Evolutionary conservation across 1,140 invertebrate genomes (phyloP), one percentile per base, ranked within the genome.

Genomic region (Trichomalopsis sarcophagae): DNA sequence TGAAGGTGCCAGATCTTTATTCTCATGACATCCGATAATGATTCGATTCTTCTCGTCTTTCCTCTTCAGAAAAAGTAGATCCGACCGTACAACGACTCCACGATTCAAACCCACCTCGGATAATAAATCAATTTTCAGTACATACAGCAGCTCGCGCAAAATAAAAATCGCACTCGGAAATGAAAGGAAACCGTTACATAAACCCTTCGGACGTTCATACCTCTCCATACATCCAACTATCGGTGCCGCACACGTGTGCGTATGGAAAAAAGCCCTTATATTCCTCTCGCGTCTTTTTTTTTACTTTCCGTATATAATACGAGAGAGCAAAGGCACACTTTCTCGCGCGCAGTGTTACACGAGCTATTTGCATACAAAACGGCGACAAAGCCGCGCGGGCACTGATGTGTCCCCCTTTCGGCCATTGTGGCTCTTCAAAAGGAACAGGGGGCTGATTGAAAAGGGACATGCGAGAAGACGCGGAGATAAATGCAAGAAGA

Each of bases 271-370:
- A 50, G 62, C 36, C 62, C 55, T 84, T 78, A 13, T 66, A 17
- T 6, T 23, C 33, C 71, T 75, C 68, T 5, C 17, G 66, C 21
- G 55, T 62, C 55, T 27, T 27, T 27, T 17, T 17, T 81, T 80
- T 84, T 81, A 47, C 75, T 76, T 85, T 85, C 78, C 55, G 76
- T 14, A 21, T 14, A 21, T 5, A 14, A 14, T 3, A 27, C 27
- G 27, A 27, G 27, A 62, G 55, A 55, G 55, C 36, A 81, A 85
- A 81, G 84, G 66, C 79, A 85, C 79, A 81, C 84, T 85, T 85
- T 85, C 81, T 74, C 50, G 76, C 30, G 82, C 84, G 76, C 84
- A 62, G 84, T 84, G 80, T 82, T 81, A 84, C 74, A n/a, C 44
- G 76, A 81, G 81, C 69, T 33, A 76, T 81, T 85, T 76, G 84